These are phyloP conservation scores for Drusus annulatus DNA, from an alignment of 1,140 invertebrate species.

Conservation along the genomic window DNA sequence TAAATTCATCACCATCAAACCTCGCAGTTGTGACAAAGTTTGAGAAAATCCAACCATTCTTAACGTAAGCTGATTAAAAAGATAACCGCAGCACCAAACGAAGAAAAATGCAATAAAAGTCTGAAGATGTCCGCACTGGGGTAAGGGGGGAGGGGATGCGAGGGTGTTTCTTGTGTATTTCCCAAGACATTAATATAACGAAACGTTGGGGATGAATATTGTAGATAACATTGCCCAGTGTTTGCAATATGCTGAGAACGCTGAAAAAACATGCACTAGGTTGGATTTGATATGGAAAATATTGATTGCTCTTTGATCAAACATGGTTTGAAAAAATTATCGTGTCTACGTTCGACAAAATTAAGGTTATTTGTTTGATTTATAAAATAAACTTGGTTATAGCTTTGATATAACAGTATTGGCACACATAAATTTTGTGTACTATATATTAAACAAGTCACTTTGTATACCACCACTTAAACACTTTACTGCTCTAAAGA, in stretches of 20 bases:
- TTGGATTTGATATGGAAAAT: no score
- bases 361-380: no score
- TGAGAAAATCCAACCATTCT: background rate
- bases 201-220: slow-evolving; percentile 35
- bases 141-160: background rate
- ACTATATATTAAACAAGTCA: no score
- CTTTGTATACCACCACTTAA: no score
- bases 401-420: no score
- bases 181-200: slow-evolving; percentile 43
- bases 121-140: slow-evolving; percentile 38
- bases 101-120: slow-evolving; percentile 50
- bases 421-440: no score
- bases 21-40: background rate
- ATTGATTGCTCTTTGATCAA: no score
- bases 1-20: background rate
- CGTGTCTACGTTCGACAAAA: no score
- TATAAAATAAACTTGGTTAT: no score
- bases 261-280: no score
- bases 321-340: no score
- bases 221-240: slow-evolving; percentile 27
- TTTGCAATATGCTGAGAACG: slow-evolving; percentile 39
- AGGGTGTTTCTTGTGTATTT: slow-evolving; percentile 21
- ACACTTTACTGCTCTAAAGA: no score
- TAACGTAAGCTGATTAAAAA: slow-evolving; percentile 49
- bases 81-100: slow-evolving; percentile 5